A percentile compares a stretch with the other conserved stretches of the same genome.
Evolutionary conservation across 2,113 vertebrate species (phyloP).

Genomic region (Neogale vison): DNA sequence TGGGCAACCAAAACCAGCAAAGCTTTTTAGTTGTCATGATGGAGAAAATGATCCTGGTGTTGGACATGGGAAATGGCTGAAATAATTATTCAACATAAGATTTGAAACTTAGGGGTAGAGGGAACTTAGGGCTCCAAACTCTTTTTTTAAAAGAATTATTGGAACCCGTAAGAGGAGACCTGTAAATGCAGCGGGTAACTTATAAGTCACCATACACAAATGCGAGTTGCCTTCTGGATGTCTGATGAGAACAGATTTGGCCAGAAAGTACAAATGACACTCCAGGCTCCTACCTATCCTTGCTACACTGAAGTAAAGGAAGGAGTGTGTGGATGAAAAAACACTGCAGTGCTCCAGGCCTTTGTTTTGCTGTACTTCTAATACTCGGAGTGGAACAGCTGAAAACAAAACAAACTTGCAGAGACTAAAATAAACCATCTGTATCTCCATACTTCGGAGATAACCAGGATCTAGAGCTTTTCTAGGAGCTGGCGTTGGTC

Average conservation of each 20-base stretch:
- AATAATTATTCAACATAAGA: not conserved
- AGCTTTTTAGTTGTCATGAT: not conserved
- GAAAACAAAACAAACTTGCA: not conserved
- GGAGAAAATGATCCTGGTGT: not conserved
- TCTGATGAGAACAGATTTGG: not conserved
- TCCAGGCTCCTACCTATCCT: not conserved
- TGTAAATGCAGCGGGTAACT: not conserved
- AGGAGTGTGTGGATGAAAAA: slow-evolving; percentile 11
- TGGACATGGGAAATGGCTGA: not conserved
- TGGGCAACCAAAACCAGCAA: not conserved
- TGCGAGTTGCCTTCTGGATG: not conserved
- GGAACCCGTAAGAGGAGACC: not conserved
- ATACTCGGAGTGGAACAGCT: not conserved
- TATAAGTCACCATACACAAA: not conserved
- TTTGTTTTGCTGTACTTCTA: not conserved
- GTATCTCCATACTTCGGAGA: not conserved
- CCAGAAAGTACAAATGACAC: not conserved
- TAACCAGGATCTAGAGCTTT: not conserved
- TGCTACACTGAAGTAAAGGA: not conserved
- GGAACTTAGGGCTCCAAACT: not conserved
- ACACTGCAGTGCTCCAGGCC: not conserved
- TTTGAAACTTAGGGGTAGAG: not conserved
- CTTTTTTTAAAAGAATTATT: not conserved
- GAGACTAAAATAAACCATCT: not conserved
- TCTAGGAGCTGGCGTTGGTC: not conserved